phyloP scores from a whole-genome alignment of 2,888 invertebrate genomes.

The Dolomedes plantarius region DNA sequence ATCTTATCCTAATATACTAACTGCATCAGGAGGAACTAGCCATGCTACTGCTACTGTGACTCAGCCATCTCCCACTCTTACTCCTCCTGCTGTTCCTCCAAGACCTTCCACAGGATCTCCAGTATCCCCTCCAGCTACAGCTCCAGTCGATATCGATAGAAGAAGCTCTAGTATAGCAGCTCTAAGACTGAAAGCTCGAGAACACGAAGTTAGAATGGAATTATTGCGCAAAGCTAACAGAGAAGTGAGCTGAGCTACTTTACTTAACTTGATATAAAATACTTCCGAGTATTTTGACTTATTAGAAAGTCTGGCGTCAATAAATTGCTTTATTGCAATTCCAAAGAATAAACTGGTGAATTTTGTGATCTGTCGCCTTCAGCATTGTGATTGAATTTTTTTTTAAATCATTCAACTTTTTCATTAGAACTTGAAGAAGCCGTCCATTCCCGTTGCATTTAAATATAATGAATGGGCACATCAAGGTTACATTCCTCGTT shows the following conservation, averaged over 20 bases:
- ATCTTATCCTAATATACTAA: conserved; percentile 23
- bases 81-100: conserved; percentile 46
- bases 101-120: conserved; percentile 49
- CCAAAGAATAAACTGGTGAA: conserved; percentile 57
- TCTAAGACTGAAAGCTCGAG: conserved; percentile 89
- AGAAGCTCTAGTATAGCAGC: conserved; percentile 85
- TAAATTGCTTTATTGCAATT: conserved; percentile 5
- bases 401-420: neutral
- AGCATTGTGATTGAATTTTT: neutral
- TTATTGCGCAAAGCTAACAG: conserved; percentile 68
- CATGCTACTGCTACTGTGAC: conserved; percentile 63
- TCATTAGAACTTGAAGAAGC: neutral
- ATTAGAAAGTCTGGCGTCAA: neutral
- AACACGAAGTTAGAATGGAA: conserved; percentile 82
- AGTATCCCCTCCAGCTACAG: conserved; percentile 44
- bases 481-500: neutral
- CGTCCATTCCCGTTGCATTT: neutral
- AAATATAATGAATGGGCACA: neutral
- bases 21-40: neutral
- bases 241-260: conserved; percentile 59
- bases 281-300: neutral
- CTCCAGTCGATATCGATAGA: conserved; percentile 76
- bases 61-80: conserved; percentile 46
- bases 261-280: neutral
- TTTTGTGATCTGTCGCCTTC: neutral